phyloP scores from a whole-genome alignment of 1,140 invertebrate species.

The Myzus persicae region DNA sequence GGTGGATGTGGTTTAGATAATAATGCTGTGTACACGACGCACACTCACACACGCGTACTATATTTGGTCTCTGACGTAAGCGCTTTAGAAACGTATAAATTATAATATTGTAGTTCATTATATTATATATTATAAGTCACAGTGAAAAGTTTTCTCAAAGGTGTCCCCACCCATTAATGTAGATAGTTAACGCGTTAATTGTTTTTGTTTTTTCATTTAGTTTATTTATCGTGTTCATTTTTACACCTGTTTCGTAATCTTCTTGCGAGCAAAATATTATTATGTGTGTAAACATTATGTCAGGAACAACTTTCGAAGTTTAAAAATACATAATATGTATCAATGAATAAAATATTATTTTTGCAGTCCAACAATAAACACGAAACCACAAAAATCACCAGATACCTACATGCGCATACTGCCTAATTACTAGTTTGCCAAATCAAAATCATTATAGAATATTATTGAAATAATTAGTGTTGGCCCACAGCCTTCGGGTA shows the following conservation, averaged over 20 bases:
- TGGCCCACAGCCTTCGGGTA: neutral
- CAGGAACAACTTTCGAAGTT: neutral
- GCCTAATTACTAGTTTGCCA: neutral
- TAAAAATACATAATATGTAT: neutral
- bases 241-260: neutral
- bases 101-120: neutral
- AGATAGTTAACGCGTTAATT: neutral
- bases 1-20: neutral
- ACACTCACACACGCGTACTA: neutral
- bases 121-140: neutral
- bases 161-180: neutral
- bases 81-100: constrained; percentile 6
- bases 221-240: too few relatives aligned
- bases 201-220: too few relatives aligned
- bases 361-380: neutral
- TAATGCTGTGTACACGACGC: neutral
- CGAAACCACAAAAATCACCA: neutral
- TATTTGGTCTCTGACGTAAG: neutral
- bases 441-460: neutral
- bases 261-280: neutral
- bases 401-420: neutral
- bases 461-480: neutral
- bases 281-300: neutral
- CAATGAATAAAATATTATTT: neutral
- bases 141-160: neutral